Evolutionary conservation across 2,888 invertebrate genomes (phyloP), one percentile per base, ranked within the genome.

Genomic region (Sericinus montela): DNA sequence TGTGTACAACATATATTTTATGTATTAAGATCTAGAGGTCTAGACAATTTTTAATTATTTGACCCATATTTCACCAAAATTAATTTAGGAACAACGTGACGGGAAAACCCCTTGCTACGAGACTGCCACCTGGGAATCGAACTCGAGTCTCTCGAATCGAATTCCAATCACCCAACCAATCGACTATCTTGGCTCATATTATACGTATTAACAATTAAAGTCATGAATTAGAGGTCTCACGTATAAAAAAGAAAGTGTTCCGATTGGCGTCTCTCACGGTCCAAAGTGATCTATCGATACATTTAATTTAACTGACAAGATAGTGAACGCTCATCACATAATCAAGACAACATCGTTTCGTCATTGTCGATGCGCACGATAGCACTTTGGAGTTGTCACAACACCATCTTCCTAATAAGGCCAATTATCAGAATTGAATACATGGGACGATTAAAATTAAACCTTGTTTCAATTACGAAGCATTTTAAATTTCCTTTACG

Each of bases 311-410:
- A 79, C 87, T 86, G 88, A 87, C 88, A 87, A 83, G 84, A 83
- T 83, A 86, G 83, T 84, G 86, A 85, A 76, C 83, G 86, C 82
- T 86, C 86, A 83, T 87, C 87, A 86, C 83, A 85, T 86, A 86
- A 87, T 87, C 84, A 88, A 87, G 87, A 87, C 87, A 87, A 82
- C 84, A 80, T 83, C 87, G 88, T 88, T 88, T 88, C 88, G 87
- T 88, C 88, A 87, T 86, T 88, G 88, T 88, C 83, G 88, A 87
- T 88, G 83, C 72, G 69, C 86, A 87, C 86, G 88, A 88, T 88
- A 88, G 78, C 87, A 86, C 87, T 87, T 82, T 82, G 72, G 69
- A 71, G 78, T 86, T 88, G 88, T 88, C 88, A 88, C 87, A 88
- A 88, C 87, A 88, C 81, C 77, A 83, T 87, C 86, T 84, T 71